These are phyloP conservation scores for Burhinus oedicnemus DNA, from an alignment of 2,113 vertebrate genomes.

Conservation along the genomic window DNA sequence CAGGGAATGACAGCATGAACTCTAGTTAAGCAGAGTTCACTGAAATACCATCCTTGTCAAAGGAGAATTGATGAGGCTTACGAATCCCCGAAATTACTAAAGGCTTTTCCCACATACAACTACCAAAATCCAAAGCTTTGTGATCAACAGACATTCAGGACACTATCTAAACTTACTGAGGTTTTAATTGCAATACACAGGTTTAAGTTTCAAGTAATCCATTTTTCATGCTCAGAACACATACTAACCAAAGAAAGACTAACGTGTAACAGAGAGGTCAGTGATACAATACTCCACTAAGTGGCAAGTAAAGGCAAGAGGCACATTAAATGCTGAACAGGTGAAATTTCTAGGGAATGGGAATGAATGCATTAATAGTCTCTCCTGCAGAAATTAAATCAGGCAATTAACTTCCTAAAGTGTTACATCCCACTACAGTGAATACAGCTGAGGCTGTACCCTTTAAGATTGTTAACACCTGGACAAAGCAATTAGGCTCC, in stretches of 20 bases:
- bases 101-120: neutral
- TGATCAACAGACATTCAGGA: neutral
- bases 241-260: neutral
- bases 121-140: neutral
- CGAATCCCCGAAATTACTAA: neutral
- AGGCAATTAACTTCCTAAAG: neutral
- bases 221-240: neutral
- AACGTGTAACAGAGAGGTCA: neutral
- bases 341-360: neutral
- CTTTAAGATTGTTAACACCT: constrained; percentile 8
- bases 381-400: constrained; percentile 13
- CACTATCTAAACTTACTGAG: neutral
- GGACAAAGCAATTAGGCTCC: neutral
- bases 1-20: neutral
- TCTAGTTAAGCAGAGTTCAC: neutral
- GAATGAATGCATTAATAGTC: neutral
- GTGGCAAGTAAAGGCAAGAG: neutral
- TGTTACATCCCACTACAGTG: neutral
- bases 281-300: neutral
- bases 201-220: neutral
- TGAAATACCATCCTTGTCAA: neutral
- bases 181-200: neutral
- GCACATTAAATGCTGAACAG: neutral
- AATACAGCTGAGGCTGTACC: neutral
- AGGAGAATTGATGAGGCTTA: neutral